These are phyloP conservation scores for Marcusenius ussheri DNA, from an alignment of 2,113 vertebrate species.

Conservation along the genomic window DNA sequence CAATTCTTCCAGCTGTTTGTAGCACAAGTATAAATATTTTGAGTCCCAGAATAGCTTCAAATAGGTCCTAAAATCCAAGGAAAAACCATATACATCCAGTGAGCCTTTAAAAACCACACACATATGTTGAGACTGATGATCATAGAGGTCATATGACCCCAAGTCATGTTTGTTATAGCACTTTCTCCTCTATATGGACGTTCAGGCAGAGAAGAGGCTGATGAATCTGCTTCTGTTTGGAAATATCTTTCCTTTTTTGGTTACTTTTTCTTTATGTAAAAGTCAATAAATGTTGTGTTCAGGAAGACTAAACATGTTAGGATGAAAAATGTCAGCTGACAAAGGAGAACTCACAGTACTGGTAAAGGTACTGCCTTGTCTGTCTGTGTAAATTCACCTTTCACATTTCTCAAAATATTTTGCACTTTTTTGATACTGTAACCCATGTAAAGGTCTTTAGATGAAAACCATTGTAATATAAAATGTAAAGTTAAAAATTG, in stretches of 20 bases:
- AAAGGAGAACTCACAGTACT: neutral
- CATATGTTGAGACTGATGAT: neutral
- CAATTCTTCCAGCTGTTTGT: neutral
- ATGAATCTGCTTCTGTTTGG: neutral
- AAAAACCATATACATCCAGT: neutral
- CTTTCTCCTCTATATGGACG: neutral
- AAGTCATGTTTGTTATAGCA: neutral
- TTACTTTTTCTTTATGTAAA: neutral
- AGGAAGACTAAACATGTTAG: neutral
- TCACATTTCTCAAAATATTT: neutral
- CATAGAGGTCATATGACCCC: neutral
- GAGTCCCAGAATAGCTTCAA: slow-evolving; percentile 3
- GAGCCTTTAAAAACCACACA: neutral
- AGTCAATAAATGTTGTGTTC: neutral
- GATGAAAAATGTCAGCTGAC: neutral
- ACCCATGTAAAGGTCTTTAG: neutral
- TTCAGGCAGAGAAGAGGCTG: neutral
- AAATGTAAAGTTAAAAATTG: neutral
- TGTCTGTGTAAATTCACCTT: neutral
- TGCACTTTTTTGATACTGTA: neutral
- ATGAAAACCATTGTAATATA: neutral
- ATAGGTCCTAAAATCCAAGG: neutral
- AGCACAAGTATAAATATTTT: slow-evolving; percentile 10
- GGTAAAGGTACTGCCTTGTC: neutral
- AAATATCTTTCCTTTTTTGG: neutral